Evolutionary conservation across 2,888 invertebrate species (phyloP), one percentile per base, ranked within the genome.

Genomic region (Torymus tubicola): DNA sequence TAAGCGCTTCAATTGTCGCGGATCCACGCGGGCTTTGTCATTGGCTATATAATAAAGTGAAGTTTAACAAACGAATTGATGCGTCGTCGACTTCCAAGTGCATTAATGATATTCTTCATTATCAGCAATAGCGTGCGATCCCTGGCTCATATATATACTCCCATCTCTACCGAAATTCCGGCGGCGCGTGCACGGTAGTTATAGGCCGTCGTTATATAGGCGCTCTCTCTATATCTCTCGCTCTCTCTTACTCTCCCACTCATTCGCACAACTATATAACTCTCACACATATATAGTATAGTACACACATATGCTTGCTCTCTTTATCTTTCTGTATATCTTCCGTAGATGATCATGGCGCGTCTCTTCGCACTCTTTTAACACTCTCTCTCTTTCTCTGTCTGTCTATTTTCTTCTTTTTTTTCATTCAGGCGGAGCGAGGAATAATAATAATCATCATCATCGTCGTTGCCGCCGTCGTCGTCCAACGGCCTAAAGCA

Each of bases 401-500:
- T 42, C 57, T 16, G 12, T 67, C 75, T 68, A n/a, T 67, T 12
- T 60, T 12, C 24, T 50, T 71, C 70, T 58, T n/a, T 2, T 60
- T 60, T 60, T 65, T 42, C 42, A 16, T 72, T 74, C 68, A 60
- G 72, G 78, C 65, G 72, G 77, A 78, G 71, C 74, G 69, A 74
- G 73, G 61, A n/a, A n/a, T n/a, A n/a, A n/a, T n/a, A 58, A 70
- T 67, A 24, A 16, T 42, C n/a, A n/a, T 69, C 69, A 31, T 57
- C 31, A 12, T 31, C 61, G 10, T 14, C 58, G 8, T 2, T 16
- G 58, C 24, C 42, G 31, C 31, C 42, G 57, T 69, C 11, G 61
- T 24, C 61, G 1, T 5, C 24, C 10, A 16, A 18, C 10, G n/a
- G 52, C 84, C 84, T 85, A 87, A 79, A 87, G 85, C 82, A 87